Conservation (phyloP, 2,888 invertebrate genomes). For the Cheilosia pagana region DNA sequence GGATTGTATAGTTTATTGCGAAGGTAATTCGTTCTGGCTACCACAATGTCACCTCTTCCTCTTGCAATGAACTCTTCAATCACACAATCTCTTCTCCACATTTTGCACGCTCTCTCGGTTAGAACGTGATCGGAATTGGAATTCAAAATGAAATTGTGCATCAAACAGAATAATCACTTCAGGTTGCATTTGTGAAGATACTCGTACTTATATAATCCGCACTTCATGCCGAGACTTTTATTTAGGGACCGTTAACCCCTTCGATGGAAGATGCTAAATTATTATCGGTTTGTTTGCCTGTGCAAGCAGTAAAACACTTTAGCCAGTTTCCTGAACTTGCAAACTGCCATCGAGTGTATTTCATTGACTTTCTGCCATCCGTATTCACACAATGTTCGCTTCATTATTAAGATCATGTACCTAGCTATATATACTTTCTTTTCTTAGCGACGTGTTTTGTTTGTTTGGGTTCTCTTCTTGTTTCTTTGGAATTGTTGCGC, state of each 20-base stretch:
- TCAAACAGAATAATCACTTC: slow-evolving; percentile 25
- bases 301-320: not conserved
- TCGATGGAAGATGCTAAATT: slow-evolving; percentile 8
- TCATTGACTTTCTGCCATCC: slow-evolving; percentile 14
- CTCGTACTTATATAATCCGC: slow-evolving; percentile 1
- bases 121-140: slow-evolving; percentile 38
- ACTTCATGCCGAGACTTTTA: slow-evolving; percentile 15
- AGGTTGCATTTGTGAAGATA: slow-evolving; percentile 4
- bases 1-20: slow-evolving; percentile 3
- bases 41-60: slow-evolving; percentile 1
- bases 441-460: slow-evolving; percentile 23
- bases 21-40: slow-evolving; percentile 11
- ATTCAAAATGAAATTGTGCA: slow-evolving; percentile 40
- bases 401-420: slow-evolving; percentile 24
- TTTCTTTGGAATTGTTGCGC: not conserved
- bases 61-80: slow-evolving; percentile 14
- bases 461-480: slow-evolving; percentile 29
- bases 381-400: not conserved
- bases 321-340: slow-evolving; percentile 6
- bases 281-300: slow-evolving; percentile 1
- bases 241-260: slow-evolving; percentile 46
- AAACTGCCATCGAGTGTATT: slow-evolving; percentile 6
- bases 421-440: slow-evolving; percentile 41
- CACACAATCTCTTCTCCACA: not conserved
- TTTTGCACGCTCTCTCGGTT: slow-evolving; percentile 21